Evolutionary conservation across 2,113 vertebrate species (phyloP), one percentile per base, ranked within the genome.

Genomic region (Emydura subglobosa): DNA sequence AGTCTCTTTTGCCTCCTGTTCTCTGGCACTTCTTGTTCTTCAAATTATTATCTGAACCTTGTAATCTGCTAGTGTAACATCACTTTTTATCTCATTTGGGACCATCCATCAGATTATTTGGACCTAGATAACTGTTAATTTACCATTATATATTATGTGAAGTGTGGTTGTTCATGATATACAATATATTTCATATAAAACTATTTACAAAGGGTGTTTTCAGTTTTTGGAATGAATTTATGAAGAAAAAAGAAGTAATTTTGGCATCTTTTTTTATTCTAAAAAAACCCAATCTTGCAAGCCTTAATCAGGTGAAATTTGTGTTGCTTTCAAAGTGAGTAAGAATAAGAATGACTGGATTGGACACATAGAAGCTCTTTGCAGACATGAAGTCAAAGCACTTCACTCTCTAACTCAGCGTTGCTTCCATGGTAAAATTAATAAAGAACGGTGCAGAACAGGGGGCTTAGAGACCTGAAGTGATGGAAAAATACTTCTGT

Each of bases 251-350:
- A 90, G 91, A 54, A 59, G 86, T 82, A 29, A 29, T 29, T 2
- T 61, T 93, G 91, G 81, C 44, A 85, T 54, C 39, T 87, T 95
- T 54, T 79, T 42, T 84, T 86, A 78, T 50, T 92, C 91, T 51
- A 61, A 79, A n/a, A 92, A 95, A 93, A 5, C 16, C 5, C n/a
- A 11, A 31, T 47, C 93, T 95, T 94, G 55, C 86, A 96, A 47
- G 78, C 88, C 91, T 87, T 90, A 90, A 82, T 96, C n/a, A 65
- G 39, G 51, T 39, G 42, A 55, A 91, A 85, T 87, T 94, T 92
- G 29, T 49, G 85, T 91, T 86, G 57, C 57, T 88, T 54, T 88
- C 85, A 6, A 2, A 85, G 44, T 5, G 65, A 57, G 65, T 79
- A 88, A 89, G 87, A 84, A 29, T 59, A 53, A 53, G 57, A 84